Evolutionary conservation across 2,888 invertebrate species (phyloP), one percentile per base, ranked within the genome.

Genomic region (Drosophila algonquin): DNA sequence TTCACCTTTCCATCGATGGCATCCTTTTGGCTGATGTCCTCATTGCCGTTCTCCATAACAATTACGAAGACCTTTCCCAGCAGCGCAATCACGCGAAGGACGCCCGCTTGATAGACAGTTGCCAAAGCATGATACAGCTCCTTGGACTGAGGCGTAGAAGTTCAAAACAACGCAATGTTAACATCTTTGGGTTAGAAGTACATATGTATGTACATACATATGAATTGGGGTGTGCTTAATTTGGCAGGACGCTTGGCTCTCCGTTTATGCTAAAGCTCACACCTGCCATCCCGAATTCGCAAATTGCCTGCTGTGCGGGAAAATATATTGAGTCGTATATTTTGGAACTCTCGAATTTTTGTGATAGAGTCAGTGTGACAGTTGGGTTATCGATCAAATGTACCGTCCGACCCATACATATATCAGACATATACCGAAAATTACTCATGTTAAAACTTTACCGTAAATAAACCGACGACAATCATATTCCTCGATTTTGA

Each of bases 61-160:
- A 87, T 83, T 8, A 87, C 62, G 50, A 63, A 70, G 0, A 79
- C 55, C 48, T 57, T 72, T n/a, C 83, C 83, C 3, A 55, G 57
- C n/a, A 65, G 60, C 18, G 81, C 55, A 24, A 62, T 51, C 35
- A 89, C n/a, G 2, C 73, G 73, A 1, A 81, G 75, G 5, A 77
- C 14, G 8, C 81, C 73, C 2, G 30, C 57, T 4, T 50, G 53
- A 24, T 73, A 21, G 0, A 74, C 24, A 16, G 60, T 56, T 52
- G 84, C 69, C n/a, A 68, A 62, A 7, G 76, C 89, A 21, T 83
- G 83, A 6, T 76, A 81, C 1, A 74, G 45, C 59, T 87, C 89
- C 50, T 89, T 60, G 6, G 87, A 78, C 83, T 9, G 10, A 12
- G 21, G 18, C 7, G 1, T n/a, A 63, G 2, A 6, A 14, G n/a